Conservation (phyloP, 2,113 vertebrate genomes). For the Sylvia atricapilla region DNA sequence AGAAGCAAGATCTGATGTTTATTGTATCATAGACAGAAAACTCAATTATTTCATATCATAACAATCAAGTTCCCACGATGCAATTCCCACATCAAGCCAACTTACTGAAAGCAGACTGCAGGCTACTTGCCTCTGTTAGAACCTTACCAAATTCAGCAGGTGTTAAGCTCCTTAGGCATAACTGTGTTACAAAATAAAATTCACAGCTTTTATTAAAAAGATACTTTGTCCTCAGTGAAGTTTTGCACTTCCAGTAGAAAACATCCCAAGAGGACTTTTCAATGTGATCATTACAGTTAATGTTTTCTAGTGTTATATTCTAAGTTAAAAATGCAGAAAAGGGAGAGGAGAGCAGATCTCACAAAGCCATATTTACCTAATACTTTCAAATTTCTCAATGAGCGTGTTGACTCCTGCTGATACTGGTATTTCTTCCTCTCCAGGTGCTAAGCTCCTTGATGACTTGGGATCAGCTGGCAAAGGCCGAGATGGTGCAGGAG, state of each 20-base stretch:
- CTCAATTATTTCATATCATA: neutral
- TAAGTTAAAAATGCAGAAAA: neutral
- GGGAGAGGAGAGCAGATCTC: neutral
- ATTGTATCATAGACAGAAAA: neutral
- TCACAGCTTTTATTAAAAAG: neutral
- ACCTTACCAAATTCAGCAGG: neutral
- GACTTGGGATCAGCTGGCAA: constrained; percentile 77
- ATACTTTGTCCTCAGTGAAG: neutral
- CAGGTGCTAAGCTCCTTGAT: constrained; percentile 16
- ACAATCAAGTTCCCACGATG: neutral
- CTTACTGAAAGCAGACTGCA: neutral
- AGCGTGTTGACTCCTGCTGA: constrained; percentile 77
- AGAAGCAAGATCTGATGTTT: neutral
- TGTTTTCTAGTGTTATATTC: neutral
- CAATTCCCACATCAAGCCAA: neutral
- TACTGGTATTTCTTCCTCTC: constrained; percentile 60
- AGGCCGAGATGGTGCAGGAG: constrained; percentile 79
- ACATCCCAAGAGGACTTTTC: neutral
- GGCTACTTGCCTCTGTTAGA: neutral
- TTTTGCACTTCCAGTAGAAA: neutral
- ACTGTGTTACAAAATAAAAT: neutral
- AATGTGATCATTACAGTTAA: neutral
- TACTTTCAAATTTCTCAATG: constrained; percentile 82
- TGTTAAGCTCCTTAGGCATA: neutral
- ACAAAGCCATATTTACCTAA: constrained; percentile 69